A percentile compares a stretch with the other conserved stretches of the same genome.
Conservation (phyloP, 2,113 vertebrate genomes). For the Tyrannus savana region DNA sequence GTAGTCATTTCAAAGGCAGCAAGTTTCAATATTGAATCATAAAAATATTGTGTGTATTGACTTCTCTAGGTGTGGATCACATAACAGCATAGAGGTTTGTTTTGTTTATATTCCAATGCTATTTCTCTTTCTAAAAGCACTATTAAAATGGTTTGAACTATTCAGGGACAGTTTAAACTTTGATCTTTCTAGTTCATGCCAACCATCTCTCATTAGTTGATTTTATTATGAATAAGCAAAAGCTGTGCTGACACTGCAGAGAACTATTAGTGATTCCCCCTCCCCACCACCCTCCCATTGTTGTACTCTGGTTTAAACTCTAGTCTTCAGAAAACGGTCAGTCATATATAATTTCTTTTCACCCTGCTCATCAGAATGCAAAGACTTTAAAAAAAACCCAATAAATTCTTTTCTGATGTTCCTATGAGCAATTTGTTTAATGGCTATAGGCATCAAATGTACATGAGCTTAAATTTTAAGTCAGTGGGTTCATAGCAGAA, state of each 20-base stretch:
- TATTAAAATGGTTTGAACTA: not conserved
- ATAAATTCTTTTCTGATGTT: not conserved
- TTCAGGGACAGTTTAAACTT: not conserved
- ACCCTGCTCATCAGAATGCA: not conserved
- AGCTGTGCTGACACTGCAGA: not conserved
- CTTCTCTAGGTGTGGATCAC: not conserved
- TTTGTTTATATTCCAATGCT: not conserved
- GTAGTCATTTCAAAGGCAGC: not conserved
- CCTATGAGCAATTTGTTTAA: not conserved
- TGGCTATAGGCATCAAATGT: not conserved
- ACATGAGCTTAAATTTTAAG: not conserved
- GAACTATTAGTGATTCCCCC: not conserved
- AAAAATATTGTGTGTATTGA: not conserved
- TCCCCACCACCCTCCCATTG: fast-evolving
- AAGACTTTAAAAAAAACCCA: not conserved
- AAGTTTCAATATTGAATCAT: not conserved
- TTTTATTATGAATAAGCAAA: slow-evolving; percentile 30
- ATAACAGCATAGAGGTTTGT: not conserved
- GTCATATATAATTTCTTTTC: not conserved
- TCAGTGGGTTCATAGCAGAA: not conserved
- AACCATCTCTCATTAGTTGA: not conserved
- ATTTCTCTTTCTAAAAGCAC: not conserved
- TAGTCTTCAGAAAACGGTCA: not conserved
- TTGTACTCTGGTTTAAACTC: not conserved
- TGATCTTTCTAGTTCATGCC: not conserved